phyloP scores from a whole-genome alignment of 2,113 vertebrate genomes.

The Gnathonemus longibarbis region DNA sequence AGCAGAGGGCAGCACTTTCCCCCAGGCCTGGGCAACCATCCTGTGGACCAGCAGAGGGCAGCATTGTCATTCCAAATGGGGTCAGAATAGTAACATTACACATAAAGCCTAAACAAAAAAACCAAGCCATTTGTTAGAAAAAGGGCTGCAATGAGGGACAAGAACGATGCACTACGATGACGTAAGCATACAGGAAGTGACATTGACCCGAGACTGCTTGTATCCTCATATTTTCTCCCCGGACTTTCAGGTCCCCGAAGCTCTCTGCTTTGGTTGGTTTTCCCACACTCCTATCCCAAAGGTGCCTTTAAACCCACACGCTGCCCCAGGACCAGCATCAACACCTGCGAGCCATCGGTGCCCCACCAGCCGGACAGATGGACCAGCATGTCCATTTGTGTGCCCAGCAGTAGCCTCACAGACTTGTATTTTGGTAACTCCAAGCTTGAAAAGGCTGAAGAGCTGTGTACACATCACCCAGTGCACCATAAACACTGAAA shows the following conservation, averaged over 20 bases:
- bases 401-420: background rate
- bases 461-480: background rate
- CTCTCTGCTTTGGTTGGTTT: background rate
- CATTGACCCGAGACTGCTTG: slow-evolving; percentile 30
- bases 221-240: slow-evolving; percentile 6
- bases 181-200: slow-evolving; percentile 25
- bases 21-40: background rate
- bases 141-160: background rate
- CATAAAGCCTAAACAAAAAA: background rate
- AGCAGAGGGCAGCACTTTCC: background rate
- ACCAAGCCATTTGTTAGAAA: background rate
- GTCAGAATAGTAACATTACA: background rate
- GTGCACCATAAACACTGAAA: background rate
- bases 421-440: background rate
- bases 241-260: slow-evolving; percentile 14
- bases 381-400: background rate
- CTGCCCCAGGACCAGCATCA: background rate
- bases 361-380: background rate
- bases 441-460: background rate
- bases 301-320: background rate
- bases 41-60: background rate
- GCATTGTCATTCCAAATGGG: background rate
- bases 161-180: background rate
- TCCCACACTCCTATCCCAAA: slow-evolving; percentile 7
- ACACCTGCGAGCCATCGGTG: background rate